These are phyloP conservation scores for Neosalanx taihuensis DNA, from an alignment of 2,797 vertebrate genomes.

Conservation along the genomic window DNA sequence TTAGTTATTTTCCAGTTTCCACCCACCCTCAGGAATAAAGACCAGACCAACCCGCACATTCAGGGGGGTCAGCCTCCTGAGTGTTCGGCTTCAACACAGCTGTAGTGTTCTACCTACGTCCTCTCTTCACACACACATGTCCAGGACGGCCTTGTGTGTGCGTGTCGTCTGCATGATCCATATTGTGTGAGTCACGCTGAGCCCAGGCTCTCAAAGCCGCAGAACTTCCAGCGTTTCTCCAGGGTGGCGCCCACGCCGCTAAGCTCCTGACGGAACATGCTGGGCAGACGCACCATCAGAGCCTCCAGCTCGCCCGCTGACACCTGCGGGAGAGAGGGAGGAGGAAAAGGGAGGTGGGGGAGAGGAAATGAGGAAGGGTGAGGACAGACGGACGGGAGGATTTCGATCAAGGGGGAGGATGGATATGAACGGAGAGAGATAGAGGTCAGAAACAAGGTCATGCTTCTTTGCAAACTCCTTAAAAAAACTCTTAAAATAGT, in stretches of 20 bases:
- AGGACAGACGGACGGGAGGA: not conserved
- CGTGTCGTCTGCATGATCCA: slow-evolving; percentile 42
- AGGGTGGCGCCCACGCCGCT: slow-evolving; percentile 92
- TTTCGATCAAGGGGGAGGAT: not conserved
- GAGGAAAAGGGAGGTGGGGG: not conserved
- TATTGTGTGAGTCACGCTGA: slow-evolving; percentile 71
- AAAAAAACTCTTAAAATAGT: not conserved
- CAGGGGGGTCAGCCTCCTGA: not conserved
- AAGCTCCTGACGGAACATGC: slow-evolving; percentile 94
- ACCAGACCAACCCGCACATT: slow-evolving; percentile 15
- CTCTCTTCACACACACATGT: not conserved
- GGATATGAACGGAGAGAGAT: not conserved
- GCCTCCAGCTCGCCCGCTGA: slow-evolving; percentile 89
- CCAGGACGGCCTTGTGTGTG: not conserved
- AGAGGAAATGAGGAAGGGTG: not conserved
- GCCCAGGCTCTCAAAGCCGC: slow-evolving; percentile 90
- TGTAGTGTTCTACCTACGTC: not conserved
- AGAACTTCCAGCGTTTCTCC: slow-evolving; percentile 97
- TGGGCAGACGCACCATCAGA: slow-evolving; percentile 86
- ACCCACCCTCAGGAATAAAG: not conserved
- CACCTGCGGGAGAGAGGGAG: slow-evolving; percentile 69
- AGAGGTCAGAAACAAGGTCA: no score
- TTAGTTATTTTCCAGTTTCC: not conserved
- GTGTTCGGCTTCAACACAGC: not conserved
- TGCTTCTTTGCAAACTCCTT: not conserved